Percentiles rank a stretch among this genome's conserved stretches.
Evolutionary conservation across 2,113 vertebrate species (phyloP).

Genomic region (Callipepla squamata): DNA sequence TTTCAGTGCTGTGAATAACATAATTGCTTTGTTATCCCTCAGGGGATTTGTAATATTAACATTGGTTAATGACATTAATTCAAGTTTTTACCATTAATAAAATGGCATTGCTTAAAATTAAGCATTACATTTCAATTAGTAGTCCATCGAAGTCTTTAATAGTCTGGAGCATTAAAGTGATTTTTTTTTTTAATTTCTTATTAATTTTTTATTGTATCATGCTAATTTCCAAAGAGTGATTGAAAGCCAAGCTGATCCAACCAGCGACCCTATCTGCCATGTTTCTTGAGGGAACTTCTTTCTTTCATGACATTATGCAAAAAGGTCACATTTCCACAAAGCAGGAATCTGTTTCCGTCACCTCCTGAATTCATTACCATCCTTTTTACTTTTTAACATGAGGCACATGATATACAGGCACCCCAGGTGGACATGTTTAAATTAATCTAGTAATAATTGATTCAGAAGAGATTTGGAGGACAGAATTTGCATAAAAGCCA

Average conservation of each 20-base stretch:
- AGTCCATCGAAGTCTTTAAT: slow-evolving; percentile 61
- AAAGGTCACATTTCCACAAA: slow-evolving; percentile 75
- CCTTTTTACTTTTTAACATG: slow-evolving; percentile 72
- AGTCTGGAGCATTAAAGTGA: slow-evolving; percentile 54
- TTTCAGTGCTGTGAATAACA: slow-evolving; percentile 59
- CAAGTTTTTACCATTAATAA: slow-evolving; percentile 75
- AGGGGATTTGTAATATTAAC: slow-evolving; percentile 72
- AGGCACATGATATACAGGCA: slow-evolving; percentile 64
- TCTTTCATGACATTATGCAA: slow-evolving; percentile 62
- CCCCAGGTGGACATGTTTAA: slow-evolving; percentile 74
- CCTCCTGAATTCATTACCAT: slow-evolving; percentile 72
- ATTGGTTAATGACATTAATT: slow-evolving; percentile 76
- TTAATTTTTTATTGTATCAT: slow-evolving; percentile 72
- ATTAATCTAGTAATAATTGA: slow-evolving; percentile 85
- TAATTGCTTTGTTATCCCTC: slow-evolving; percentile 72
- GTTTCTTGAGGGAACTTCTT: slow-evolving; percentile 63
- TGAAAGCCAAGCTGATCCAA: slow-evolving; percentile 65
- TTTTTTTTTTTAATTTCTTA: slow-evolving; percentile 60
- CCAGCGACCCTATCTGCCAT: slow-evolving; percentile 27
- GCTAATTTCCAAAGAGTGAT: slow-evolving; percentile 66
- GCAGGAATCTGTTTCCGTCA: slow-evolving; percentile 68
- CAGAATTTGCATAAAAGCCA: slow-evolving; percentile 79
- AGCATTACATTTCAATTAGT: slow-evolving; percentile 75
- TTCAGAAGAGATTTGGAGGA: slow-evolving; percentile 80
- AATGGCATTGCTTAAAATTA: slow-evolving; percentile 73